Base-by-base conservation (phyloP, 23 tunicate genomes). In the Oikopleura dioica region DNA sequence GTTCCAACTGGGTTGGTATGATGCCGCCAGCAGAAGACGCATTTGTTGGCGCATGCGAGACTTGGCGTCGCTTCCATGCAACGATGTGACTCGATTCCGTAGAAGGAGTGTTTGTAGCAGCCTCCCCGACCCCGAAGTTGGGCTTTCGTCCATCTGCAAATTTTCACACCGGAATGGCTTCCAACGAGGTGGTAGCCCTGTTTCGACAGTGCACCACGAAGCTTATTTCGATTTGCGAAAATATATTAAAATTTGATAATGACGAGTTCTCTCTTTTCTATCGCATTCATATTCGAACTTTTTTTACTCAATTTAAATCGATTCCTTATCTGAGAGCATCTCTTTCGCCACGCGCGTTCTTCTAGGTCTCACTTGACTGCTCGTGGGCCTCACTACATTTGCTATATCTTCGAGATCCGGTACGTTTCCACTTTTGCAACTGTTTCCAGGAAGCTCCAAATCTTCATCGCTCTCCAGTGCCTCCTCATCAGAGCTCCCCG, bases 1-100 rank as follows among this genome's bases (percentile, higher is more conserved):
- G 97, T 91, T 31, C 97, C 97, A 29, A 91, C 97, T 23, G 97
- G 97, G 75, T 91, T 91, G 24, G 97, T 82, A 76, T 91, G 97
- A 78, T 91, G 97, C 69, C 97, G 37, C 97, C 97, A 91, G 75
- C 97, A 91, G 37, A 91, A 91, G 38, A 91, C 97, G 76, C 97
- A 91, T 68, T 91, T 91, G 77, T 91, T 91, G 1, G 97, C 97
- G 80, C 97, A 91, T 4, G 97, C 97, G 55, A 91, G 75, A 68
- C 87, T 82, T 1, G 97, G 97, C 31, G 97, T 91, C 16, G 97
- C 80, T 68, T 91, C 97, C 97, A 91, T 91, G 69, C 97, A 91
- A 36, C 96, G 81, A 67, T 91, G 97, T 55, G 92, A 85, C 51
- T 85, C 92, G 55, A 91, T 91, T 68, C 97, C 97, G 68, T 91